Percentiles rank a stretch among this genome's conserved stretches.
phyloP scores from a whole-genome alignment of 2,113 vertebrate genomes.

The Cryptotis parvus region DNA sequence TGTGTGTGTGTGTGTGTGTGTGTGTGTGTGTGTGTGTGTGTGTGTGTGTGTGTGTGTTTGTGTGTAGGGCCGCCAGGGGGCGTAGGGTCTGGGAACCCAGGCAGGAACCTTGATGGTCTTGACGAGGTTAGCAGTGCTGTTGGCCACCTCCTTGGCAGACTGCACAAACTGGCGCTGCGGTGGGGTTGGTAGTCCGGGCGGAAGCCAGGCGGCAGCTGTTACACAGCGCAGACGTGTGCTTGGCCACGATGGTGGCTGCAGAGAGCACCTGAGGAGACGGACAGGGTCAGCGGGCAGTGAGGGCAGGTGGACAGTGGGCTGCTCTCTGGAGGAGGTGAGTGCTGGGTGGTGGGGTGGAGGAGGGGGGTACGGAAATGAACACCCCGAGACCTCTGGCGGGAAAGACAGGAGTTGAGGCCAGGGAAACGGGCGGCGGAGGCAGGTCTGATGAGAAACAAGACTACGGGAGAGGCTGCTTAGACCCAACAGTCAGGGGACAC shows the following conservation, averaged over 20 bases:
- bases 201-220: slow-evolving; percentile 97
- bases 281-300: not conserved
- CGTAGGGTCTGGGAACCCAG: not conserved
- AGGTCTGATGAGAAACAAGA: not conserved
- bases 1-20: too few species aligned
- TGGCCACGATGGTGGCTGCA: slow-evolving; percentile 97
- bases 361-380: not conserved
- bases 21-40: too few species aligned
- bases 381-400: not conserved
- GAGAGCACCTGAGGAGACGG: slow-evolving; percentile 92
- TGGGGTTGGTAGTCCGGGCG: slow-evolving; percentile 94
- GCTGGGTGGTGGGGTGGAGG: not conserved
- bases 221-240: slow-evolving; percentile 97
- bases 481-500: not conserved
- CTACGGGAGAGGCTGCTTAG: too few species aligned
- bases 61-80: too few species aligned
- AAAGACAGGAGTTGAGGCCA: not conserved
- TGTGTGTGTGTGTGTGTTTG: too few species aligned
- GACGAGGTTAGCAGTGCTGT: slow-evolving; percentile 98
- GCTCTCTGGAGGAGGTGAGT: not conserved
- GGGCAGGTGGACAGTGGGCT: not conserved
- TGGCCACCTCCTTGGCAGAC: slow-evolving; percentile 98
- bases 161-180: slow-evolving; percentile 99
- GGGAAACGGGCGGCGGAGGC: not conserved
- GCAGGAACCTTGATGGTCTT: slow-evolving; percentile 97